Evolutionary conservation across 1,140 invertebrate species (phyloP), one percentile per base, ranked within the genome.

Genomic region (Streblospio benedicti): DNA sequence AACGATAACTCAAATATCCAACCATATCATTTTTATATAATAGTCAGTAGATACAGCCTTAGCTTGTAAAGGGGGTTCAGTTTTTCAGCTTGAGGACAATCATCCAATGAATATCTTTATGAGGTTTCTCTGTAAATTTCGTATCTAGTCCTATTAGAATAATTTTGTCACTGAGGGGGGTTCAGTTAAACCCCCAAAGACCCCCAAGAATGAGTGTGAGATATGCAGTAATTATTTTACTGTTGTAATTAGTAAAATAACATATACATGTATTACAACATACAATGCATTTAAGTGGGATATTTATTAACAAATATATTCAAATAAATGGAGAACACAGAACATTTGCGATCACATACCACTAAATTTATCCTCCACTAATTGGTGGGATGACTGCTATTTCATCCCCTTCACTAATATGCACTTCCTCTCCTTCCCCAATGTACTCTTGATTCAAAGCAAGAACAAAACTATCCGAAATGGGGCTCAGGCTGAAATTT

Each of bases 371-470:
- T 68, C 91, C 91, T 73, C 90, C 89, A 80, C 90, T 91, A 31
- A 93, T 80, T 0, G 90, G 90, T 56, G 90, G 90, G 67, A 93
- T 91, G 4, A 93, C 81, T 66, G 89, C 90, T 63, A 92, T 81
- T 76, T 86, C 86, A 78, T 91, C 89, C 45, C 81, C 82, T 14
- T 82, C 76, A 32, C 79, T 79, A 12, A 92, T 71, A 4, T 73
- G 64, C 27, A 60, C 73, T 61, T 84, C 80, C 1, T 85, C 60
- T 30, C 65, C 63, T 31, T 67, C 41, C 20, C 65, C 75, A 62
- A 83, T 80, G 65, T 89, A 89, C 65, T 86, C 83, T 72, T 91
- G 85, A 76, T 94, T 93, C 30, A 89, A 74, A 2, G 91, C 87
- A 59, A 94, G 67, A 30, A 92, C 83, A 35, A 91, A 75, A 68